A percentile compares a stretch with the other conserved stretches of the same genome.
Evolutionary conservation across 2,113 vertebrate species (phyloP).

Genomic region (Rhea americana): DNA sequence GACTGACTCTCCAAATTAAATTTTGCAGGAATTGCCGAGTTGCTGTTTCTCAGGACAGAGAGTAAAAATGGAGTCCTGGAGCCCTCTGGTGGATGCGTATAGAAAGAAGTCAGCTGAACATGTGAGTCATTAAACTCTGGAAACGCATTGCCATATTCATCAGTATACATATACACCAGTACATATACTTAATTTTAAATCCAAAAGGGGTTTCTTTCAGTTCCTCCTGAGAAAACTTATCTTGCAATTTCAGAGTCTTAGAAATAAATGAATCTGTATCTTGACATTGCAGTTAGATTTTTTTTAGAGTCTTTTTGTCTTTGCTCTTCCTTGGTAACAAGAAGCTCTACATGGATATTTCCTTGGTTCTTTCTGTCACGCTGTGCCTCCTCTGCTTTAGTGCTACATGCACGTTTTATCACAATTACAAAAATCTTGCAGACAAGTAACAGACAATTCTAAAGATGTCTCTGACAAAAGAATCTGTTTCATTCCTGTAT

Average conservation of each 20-base stretch:
- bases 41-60: neutral
- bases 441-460: neutral
- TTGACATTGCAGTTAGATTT: neutral
- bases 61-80: neutral
- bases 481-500: neutral
- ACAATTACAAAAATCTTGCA: neutral
- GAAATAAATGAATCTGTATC: neutral
- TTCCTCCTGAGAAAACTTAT: neutral
- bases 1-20: fast-evolving
- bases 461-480: neutral
- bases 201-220: neutral
- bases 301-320: neutral
- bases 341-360: neutral
- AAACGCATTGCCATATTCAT: neutral
- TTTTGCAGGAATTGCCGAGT: fast-evolving
- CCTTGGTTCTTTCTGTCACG: neutral
- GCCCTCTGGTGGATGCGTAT: neutral
- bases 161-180: neutral
- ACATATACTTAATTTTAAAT: neutral
- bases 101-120: neutral
- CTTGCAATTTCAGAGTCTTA: neutral
- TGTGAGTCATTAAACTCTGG: neutral
- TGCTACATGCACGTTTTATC: neutral
- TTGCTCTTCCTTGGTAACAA: neutral
- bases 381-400: neutral